Conservation (phyloP, 2,113 vertebrate species). For the Grammomys dolichurus region DNA sequence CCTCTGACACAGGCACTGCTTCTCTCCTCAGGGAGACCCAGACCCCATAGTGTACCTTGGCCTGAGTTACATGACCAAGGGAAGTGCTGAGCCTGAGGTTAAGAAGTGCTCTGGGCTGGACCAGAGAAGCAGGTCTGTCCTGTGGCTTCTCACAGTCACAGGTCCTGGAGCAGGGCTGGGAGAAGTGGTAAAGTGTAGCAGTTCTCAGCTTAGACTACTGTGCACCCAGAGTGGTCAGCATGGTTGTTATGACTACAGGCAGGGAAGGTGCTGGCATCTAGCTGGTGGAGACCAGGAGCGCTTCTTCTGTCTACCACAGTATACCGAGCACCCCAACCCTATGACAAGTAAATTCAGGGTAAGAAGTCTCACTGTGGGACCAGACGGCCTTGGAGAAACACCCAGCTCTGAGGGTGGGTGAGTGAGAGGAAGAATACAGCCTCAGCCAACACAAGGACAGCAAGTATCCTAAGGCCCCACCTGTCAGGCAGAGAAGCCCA, state of each 20-base stretch:
- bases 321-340: not conserved
- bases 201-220: not conserved
- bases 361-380: not conserved
- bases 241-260: not conserved
- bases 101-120: not conserved
- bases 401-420: not conserved
- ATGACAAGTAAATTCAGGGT: not conserved
- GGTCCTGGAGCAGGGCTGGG: rapidly evolving
- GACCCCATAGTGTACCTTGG: rapidly evolving
- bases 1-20: not conserved
- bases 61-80: not conserved
- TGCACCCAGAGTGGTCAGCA: not conserved
- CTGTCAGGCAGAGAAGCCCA: not conserved
- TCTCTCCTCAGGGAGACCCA: not conserved
- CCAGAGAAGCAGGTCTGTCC: not conserved
- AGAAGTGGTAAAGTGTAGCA: rapidly evolving
- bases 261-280: not conserved
- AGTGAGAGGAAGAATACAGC: not conserved
- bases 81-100: rapidly evolving
- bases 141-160: rapidly evolving
- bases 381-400: not conserved
- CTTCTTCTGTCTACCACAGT: rapidly evolving
- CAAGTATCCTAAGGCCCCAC: not conserved
- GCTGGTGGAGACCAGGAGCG: not conserved
- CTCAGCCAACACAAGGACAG: not conserved